Percentiles rank a stretch among this genome's conserved stretches.
Conservation (phyloP, 2,888 invertebrate genomes). For the Nemotelus pantherinus region DNA sequence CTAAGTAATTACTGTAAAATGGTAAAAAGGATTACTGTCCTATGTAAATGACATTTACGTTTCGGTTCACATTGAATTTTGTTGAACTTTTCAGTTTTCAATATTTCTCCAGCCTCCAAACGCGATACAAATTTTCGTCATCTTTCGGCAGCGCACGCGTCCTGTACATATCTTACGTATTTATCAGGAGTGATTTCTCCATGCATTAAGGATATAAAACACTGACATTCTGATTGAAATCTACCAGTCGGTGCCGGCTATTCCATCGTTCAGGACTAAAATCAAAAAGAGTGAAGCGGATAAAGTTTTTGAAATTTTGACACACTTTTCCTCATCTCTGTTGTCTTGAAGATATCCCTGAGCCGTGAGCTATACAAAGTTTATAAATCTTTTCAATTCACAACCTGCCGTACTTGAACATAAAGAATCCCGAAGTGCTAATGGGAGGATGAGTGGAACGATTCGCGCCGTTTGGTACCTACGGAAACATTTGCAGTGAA, state of each 20-base stretch:
- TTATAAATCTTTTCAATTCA: no score
- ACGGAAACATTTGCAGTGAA: neutral
- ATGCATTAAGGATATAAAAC: conserved; percentile 24
- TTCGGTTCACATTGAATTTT: neutral
- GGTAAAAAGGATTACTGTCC: no score
- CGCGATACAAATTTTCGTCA: neutral
- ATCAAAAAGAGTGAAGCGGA: neutral
- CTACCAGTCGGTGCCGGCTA: conserved; percentile 39
- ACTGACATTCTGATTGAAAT: neutral
- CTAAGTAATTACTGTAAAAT: no score
- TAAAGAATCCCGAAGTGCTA: neutral
- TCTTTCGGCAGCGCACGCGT: conserved; percentile 19
- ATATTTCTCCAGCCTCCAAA: neutral
- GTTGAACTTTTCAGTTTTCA: neutral
- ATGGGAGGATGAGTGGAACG: neutral
- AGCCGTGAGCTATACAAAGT: no score
- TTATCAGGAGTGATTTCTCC: neutral
- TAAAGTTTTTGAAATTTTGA: no score
- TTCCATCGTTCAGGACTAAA: conserved; percentile 16
- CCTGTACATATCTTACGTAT: neutral
- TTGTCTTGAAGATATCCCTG: no score
- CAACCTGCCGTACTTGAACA: no score
- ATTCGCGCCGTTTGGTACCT: conserved; percentile 15
- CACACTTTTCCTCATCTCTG: no score
- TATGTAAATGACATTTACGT: no score